Conservation (phyloP, 2,113 vertebrate species). For the Triplophysa tibetana region DNA sequence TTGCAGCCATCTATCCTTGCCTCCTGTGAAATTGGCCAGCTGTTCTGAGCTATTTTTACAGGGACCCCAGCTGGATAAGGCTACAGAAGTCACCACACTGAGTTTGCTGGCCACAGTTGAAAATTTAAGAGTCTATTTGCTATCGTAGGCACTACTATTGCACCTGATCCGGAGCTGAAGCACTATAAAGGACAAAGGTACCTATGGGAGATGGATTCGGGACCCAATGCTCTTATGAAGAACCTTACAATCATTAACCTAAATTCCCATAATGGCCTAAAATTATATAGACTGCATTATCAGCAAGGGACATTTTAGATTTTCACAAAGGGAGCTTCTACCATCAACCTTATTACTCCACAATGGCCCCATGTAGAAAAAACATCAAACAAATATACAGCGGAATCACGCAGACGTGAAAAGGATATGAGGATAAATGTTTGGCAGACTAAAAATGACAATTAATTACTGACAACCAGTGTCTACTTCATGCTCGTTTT, state of each 20-base stretch:
- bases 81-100: background rate
- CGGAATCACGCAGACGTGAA: slow-evolving; percentile 18
- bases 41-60: slow-evolving; percentile 55
- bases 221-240: slow-evolving; percentile 52
- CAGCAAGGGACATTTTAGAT: slow-evolving; percentile 46
- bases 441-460: slow-evolving; percentile 4
- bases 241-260: slow-evolving; percentile 59
- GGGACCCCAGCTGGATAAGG: slow-evolving; percentile 51
- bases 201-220: slow-evolving; percentile 37
- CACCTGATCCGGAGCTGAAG: slow-evolving; percentile 19
- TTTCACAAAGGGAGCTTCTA: slow-evolving; percentile 38
- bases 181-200: slow-evolving; percentile 34
- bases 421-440: slow-evolving; percentile 10
- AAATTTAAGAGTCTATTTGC: slow-evolving; percentile 6
- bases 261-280: slow-evolving; percentile 57
- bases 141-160: slow-evolving; percentile 28
- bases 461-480: background rate
- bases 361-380: slow-evolving; percentile 36
- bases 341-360: slow-evolving; percentile 52
- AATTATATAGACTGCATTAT: slow-evolving; percentile 66
- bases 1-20: slow-evolving; percentile 46
- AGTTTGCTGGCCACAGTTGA: background rate
- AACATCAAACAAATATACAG: slow-evolving; percentile 42
- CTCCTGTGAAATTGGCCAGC: slow-evolving; percentile 57
- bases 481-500: background rate